Evolutionary conservation across 2,113 vertebrate species (phyloP).

Genomic region (Acinonyx jubatus): DNA sequence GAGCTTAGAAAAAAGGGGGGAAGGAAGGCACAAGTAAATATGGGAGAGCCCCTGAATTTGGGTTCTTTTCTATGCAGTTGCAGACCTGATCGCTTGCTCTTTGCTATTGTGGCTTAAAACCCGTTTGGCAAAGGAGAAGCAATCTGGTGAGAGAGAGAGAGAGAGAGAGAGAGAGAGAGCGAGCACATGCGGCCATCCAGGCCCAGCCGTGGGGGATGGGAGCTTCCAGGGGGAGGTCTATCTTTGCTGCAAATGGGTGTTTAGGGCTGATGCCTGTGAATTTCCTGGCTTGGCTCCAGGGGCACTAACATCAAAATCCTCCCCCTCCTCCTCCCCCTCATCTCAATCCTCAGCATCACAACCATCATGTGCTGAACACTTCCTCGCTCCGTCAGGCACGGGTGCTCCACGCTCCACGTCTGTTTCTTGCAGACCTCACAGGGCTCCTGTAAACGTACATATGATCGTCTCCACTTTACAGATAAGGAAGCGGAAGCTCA

Average conservation of each 20-base stretch:
- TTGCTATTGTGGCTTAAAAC: neutral
- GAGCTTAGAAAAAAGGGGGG: neutral
- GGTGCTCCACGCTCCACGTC: too few species aligned
- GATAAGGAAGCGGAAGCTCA: neutral
- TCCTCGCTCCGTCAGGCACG: neutral
- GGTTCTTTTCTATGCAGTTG: neutral
- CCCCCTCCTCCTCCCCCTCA: neutral
- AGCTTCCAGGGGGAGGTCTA: neutral
- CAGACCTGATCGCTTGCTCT: neutral
- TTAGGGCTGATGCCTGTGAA: neutral
- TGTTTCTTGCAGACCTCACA: neutral
- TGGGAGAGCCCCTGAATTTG: neutral
- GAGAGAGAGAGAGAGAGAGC: too few species aligned
- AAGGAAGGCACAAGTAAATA: neutral
- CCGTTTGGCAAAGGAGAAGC: neutral
- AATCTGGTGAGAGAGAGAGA: neutral
- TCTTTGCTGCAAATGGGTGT: neutral
- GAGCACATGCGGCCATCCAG: accelerated
- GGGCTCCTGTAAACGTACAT: neutral
- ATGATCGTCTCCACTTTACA: neutral
- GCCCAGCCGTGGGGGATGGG: accelerated
- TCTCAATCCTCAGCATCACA: too few species aligned
- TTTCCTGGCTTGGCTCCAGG: neutral
- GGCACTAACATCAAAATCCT: neutral
- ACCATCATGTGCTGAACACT: neutral